A percentile compares a stretch with the other conserved stretches of the same genome.
Evolutionary conservation across 2,797 vertebrate species (phyloP).

Genomic region (Notamacropus eugenii): DNA sequence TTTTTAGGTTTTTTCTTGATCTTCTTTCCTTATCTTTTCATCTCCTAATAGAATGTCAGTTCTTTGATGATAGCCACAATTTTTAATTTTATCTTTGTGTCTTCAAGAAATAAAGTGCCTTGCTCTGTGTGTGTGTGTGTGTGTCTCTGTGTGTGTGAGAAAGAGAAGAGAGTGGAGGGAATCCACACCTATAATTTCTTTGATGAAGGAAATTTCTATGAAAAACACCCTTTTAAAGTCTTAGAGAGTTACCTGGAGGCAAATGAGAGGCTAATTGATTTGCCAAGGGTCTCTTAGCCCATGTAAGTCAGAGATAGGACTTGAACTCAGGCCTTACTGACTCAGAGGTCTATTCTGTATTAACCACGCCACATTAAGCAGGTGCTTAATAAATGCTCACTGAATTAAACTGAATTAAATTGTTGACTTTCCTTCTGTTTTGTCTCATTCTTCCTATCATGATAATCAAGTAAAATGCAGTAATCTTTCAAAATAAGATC

Average conservation of each 20-base stretch:
- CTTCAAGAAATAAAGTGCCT: constrained; percentile 21
- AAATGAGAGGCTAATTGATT: not conserved
- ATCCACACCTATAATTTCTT: not conserved
- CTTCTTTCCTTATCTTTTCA: constrained; percentile 48
- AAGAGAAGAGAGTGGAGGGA: not conserved
- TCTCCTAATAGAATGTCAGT: not conserved
- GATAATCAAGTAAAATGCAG: not conserved
- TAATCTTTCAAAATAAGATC: constrained; percentile 42
- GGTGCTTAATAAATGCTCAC: not conserved
- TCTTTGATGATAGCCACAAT: not conserved
- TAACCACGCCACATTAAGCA: not conserved
- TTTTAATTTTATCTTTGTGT: constrained; percentile 56
- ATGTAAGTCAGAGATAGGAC: not conserved
- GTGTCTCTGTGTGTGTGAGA: not conserved
- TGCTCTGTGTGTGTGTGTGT: not conserved
- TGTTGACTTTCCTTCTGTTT: not conserved
- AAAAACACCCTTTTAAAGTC: not conserved
- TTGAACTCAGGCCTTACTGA: not conserved
- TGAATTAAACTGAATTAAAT: not conserved
- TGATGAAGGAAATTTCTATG: not conserved
- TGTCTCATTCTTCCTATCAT: not conserved
- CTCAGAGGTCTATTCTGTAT: not conserved
- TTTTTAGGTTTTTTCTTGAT: constrained; percentile 26
- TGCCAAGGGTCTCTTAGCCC: not conserved
- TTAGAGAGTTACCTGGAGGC: not conserved